phyloP scores from a whole-genome alignment of 2,888 invertebrate species.

The Hyles lineata region DNA sequence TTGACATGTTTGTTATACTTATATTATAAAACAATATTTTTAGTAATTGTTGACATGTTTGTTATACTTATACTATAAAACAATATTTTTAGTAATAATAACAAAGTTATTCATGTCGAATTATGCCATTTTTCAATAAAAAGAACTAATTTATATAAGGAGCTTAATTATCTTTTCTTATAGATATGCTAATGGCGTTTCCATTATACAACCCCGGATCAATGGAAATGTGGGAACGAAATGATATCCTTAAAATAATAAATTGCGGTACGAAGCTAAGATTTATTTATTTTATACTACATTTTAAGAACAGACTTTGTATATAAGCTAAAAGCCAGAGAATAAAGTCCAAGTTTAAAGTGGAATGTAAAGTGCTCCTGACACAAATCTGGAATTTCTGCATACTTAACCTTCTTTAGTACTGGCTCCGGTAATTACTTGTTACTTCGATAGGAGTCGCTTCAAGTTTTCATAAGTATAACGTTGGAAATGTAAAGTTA shows the following conservation, averaged over 20 bases:
- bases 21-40: too few species aligned
- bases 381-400: slow-evolving; percentile 20
- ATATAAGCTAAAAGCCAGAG: not conserved
- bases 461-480: not conserved
- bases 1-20: too few species aligned
- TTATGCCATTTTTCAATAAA: not conserved
- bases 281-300: slow-evolving; percentile 1
- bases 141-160: not conserved
- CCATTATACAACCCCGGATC: not conserved
- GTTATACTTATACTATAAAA: too few species aligned
- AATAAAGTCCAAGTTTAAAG: slow-evolving; percentile 16
- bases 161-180: not conserved
- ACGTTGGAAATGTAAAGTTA: not conserved
- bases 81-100: not conserved
- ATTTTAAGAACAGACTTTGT: slow-evolving; percentile 1
- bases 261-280: not conserved
- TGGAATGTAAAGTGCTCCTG: slow-evolving; percentile 1
- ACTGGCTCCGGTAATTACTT: not conserved
- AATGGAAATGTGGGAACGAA: not conserved
- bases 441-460: not conserved
- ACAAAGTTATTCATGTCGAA: not conserved
- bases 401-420: slow-evolving; percentile 5
- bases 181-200: not conserved
- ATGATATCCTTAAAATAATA: not conserved
- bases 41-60: too few species aligned